Base-by-base conservation (phyloP, 2,113 vertebrate species). In the Pelodiscus sinensis region DNA sequence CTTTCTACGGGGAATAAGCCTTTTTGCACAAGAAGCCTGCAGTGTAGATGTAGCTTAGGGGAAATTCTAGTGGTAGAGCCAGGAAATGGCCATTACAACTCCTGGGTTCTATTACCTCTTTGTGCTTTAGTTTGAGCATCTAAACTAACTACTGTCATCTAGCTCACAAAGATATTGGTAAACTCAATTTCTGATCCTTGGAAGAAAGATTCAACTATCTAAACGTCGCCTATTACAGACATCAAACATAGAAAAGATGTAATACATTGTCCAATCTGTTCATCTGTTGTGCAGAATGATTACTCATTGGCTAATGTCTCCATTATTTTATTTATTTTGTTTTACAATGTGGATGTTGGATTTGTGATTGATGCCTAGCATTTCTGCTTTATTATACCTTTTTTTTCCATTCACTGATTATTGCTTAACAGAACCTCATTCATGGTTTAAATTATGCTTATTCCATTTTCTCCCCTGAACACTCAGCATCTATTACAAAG, bases 141-240 rank as follows among this genome's bases (percentile, higher is more conserved):
- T 71, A 13, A 31, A 15, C 18, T 44, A 27, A 62, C 51, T 65
- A 18, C 18, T 14, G 21, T 4, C 29, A 14, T n/a, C 85, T 79
- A 31, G 31, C 11, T 38, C 2, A 4, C 19, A 29, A 1, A 84
- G 18, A 35, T n/a, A 35, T 35, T 71, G 18, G 31, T 15, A 31
- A 35, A 25, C 21, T 82, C 25, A 6, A 73, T 44, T 19, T 82
- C 79, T 86, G 79, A 56, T 12, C 12, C 19, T 82, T 82, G 52
- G 25, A 65, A 81, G 60, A 5, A 87, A 68, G 85, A 83, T 57
- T 6, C 16, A 4, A 2, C 0, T 19, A 58, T 24, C 1, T 2
- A 57, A 57, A 80, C 87, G 52, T 1, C 10, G 79, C 0, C 1
- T 16, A 75, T 5, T 3, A 68, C 15, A 60, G 15, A 21, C 0